These are phyloP conservation scores for Monomorium pharaonis DNA, from an alignment of 1,140 invertebrate genomes.

Conservation along the genomic window DNA sequence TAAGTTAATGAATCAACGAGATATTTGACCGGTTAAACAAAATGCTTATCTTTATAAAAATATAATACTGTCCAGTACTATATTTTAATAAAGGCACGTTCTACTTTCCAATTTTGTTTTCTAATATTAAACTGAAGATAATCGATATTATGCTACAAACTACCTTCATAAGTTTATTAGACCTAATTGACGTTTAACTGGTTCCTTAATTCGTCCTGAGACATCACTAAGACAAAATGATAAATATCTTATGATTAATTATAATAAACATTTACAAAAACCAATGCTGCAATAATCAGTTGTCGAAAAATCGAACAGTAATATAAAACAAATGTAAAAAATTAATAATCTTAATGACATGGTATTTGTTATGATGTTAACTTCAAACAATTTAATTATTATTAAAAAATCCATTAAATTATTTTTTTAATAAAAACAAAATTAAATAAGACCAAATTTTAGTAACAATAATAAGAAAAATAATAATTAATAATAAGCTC, in stretches of 20 bases:
- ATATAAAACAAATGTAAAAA: neutral
- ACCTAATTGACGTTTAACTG: neutral
- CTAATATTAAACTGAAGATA: neutral
- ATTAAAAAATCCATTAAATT: neutral
- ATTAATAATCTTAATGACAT: neutral
- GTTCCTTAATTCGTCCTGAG: neutral
- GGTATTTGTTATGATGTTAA: neutral
- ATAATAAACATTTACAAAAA: neutral
- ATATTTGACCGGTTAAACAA: neutral
- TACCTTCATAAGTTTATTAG: neutral
- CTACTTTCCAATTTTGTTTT: neutral
- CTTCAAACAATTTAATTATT: neutral
- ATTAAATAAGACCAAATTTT: neutral
- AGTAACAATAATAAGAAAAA: neutral
- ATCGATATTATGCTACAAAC: neutral
- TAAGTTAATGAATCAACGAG: neutral
- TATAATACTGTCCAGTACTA: no score
- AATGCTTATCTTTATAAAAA: no score
- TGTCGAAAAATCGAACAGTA: neutral
- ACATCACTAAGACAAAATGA: neutral
- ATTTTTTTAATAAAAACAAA: neutral
- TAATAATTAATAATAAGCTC: neutral
- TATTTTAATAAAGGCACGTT: no score
- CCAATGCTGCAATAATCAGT: neutral
- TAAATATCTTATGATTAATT: neutral